Evolutionary conservation across 2,797 vertebrate species (phyloP).

Genomic region (Sus cebifrons): DNA sequence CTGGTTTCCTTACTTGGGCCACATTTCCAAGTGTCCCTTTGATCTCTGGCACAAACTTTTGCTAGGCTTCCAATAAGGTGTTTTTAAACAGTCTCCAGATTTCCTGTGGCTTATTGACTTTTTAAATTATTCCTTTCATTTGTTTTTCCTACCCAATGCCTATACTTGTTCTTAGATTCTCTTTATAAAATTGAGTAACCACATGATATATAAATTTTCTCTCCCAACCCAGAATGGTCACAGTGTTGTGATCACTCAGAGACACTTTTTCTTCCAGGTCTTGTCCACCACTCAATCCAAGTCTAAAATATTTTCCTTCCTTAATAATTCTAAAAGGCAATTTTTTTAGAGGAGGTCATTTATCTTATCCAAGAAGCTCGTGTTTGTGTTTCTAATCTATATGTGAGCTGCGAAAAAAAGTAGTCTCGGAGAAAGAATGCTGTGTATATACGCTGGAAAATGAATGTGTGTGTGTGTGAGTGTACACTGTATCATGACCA

Average conservation of each 20-base stretch:
- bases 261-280: constrained; percentile 86
- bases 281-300: constrained; percentile 61
- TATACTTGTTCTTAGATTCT: constrained; percentile 88
- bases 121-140: constrained; percentile 87
- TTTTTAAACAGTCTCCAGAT: constrained; percentile 90
- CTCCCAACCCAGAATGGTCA: constrained; percentile 83
- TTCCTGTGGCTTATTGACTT: constrained; percentile 88
- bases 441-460: neutral
- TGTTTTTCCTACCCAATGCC: constrained; percentile 89
- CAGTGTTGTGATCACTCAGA: constrained; percentile 85
- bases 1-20: constrained; percentile 76
- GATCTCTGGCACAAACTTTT: constrained; percentile 87
- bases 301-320: constrained; percentile 68
- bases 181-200: constrained; percentile 88
- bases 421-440: neutral
- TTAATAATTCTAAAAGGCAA: constrained; percentile 69
- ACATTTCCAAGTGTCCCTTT: constrained; percentile 84
- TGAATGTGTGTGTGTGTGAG: neutral
- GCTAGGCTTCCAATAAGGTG: constrained; percentile 87
- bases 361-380: constrained; percentile 42
- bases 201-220: constrained; percentile 87
- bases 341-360: constrained; percentile 67
- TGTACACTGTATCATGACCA: neutral
- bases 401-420: constrained; percentile 61
- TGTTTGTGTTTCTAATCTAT: constrained; percentile 32